A percentile compares a stretch with the other conserved stretches of the same genome.
Evolutionary conservation across 2,797 vertebrate genomes (phyloP).

Genomic region (Iguana delicatissima): DNA sequence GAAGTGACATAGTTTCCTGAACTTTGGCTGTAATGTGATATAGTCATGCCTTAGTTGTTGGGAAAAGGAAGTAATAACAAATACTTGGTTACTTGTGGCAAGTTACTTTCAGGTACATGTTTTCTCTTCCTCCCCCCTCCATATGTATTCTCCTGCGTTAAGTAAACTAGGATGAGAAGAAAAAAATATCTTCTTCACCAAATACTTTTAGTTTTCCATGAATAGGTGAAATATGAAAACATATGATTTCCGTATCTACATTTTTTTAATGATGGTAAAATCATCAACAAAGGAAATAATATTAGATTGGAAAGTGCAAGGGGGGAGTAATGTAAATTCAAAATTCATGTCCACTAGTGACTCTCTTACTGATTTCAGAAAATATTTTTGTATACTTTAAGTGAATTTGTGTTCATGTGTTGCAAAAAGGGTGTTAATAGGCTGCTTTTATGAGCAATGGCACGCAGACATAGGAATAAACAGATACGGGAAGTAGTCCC

Average conservation of each 20-base stretch:
- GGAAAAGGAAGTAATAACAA: background rate
- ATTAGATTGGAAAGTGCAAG: constrained; percentile 20
- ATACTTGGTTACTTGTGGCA: background rate
- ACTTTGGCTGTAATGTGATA: background rate
- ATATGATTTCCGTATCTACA: too few species aligned
- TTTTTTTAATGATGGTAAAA: background rate
- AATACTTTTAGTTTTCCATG: background rate
- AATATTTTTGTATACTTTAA: constrained; percentile 38
- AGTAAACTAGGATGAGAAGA: background rate
- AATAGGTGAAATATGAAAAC: background rate
- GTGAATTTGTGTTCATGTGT: constrained; percentile 46
- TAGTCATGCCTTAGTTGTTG: background rate
- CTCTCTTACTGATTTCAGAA: constrained; percentile 42
- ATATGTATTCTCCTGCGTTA: background rate
- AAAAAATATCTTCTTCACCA: background rate
- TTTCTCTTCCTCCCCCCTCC: background rate
- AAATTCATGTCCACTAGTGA: constrained; percentile 13
- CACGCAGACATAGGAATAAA: constrained; percentile 8
- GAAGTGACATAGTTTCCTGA: background rate
- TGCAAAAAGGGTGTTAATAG: constrained; percentile 38
- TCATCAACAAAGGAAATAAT: background rate
- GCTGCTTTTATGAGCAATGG: background rate
- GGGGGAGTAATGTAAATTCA: constrained; percentile 18
- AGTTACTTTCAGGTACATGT: background rate
- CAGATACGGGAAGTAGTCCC: constrained; percentile 16